Evolutionary conservation across 2,113 vertebrate genomes (phyloP), one percentile per base, ranked within the genome.

Genomic region (Siniperca chuatsi): DNA sequence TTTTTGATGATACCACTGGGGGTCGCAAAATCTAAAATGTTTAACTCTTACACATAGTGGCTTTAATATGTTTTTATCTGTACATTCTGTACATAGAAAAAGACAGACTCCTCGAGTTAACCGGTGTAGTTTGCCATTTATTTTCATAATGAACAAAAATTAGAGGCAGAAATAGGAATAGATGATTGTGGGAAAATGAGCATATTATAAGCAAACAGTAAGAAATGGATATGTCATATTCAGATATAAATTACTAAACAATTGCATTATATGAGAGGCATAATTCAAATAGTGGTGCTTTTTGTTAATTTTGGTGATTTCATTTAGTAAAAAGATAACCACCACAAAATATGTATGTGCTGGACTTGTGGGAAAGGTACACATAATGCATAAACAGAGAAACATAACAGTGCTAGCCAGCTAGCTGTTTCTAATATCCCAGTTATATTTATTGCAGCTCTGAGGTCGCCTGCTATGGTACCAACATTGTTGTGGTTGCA

Each of bases 401-500:
- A 52, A 79, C 8, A 48, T 33, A 64, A 46, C 18, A 65, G 67
- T 67, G 74, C 87, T 88, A 91, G 83, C 89, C 90, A 88, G 92
- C 92, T 88, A 92, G 87, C 84, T 18, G 44, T 33, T 80, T 75
- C 25, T 60, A 46, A 65, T 42, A 55, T 55, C 74, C n/a, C 8
- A 50, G 33, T 54, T 35, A 46, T 21, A 60, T 64, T 74, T 6
- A 46, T 1, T 65, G 57, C 40, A 11, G 57, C 46, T 84, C 20
- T 70, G 37, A 78, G n/a, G 23, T 21, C 25, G 2, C 8, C 18
- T 23, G 9, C 40, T 4, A 20, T 21, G 8, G 25, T 70, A 46
- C 37, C 29, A 48, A 64, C 13, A 35, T 20, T 58, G 21, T 20
- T 48, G 25, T 77, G n/a, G 20, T 13, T 61, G 7, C 37, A 54